Base-by-base conservation (phyloP, 2,888 invertebrate genomes). In the Onthophagus sagittarius region DNA sequence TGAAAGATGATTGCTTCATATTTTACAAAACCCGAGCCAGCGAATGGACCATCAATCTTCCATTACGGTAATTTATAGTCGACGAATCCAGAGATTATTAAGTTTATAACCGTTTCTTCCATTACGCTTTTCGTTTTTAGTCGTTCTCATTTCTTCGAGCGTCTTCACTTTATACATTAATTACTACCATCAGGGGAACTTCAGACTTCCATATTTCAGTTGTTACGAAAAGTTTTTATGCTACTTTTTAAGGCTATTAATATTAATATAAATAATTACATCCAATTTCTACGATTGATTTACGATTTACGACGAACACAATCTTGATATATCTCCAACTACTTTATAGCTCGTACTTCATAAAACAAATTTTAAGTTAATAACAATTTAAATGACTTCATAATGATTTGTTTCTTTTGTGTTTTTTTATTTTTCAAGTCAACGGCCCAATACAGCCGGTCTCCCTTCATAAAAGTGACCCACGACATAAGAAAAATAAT, bases 1-100 rank as follows among this genome's bases (percentile, higher is more conserved):
- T 67, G 67, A 67, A 67, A 67, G 67, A 67, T 67, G 67, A 67
- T 67, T 67, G 31, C 67, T 67, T 32, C 32, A 67, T 67, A 67
- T 67, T 67, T 67, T 67, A 67, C 67, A 67, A 67, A 67, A 31
- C 67, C 32, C 67, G 31, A 32, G 67, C 67, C 67, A n/a, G 67
- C 23, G 6, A 67, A 67, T 67, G 67, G 67, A 15, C 67, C 67
- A 67, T 67, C 67, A 67, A 67, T 67, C 67, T 31, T 67, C 67
- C 67, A 67, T 67, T 67, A 67, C 23, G 67, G 23, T 67, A 67
- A 67, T 67, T 67, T 67, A 67, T 67, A 31, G 31, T 67, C 67
- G 31, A 67, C 32, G 32, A 67, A 67, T 67, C 23, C 67, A 23
- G 31, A 31, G 67, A 67, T 67, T 67, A 67, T 67, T 67, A 67